These are phyloP conservation scores for Indicator indicator DNA, from an alignment of 2,113 vertebrate genomes.

Conservation along the genomic window DNA sequence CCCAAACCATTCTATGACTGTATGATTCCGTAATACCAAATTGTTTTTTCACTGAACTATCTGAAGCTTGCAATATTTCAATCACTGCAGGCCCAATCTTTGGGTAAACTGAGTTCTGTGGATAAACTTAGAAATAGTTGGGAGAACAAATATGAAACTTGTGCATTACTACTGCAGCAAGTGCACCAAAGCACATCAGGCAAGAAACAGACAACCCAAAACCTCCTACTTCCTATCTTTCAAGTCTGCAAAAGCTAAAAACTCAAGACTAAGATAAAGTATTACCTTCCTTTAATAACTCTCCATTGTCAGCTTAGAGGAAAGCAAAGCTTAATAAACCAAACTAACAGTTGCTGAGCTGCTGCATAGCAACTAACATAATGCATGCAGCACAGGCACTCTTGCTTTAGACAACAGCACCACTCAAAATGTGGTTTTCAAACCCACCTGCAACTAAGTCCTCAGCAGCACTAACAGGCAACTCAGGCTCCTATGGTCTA, in stretches of 20 bases:
- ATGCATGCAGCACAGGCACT: fast-evolving
- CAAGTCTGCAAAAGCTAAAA: neutral
- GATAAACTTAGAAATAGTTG: neutral
- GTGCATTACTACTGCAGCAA: neutral
- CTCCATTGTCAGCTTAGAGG: neutral
- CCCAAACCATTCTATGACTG: too few species aligned
- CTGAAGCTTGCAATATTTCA: neutral
- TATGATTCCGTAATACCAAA: neutral
- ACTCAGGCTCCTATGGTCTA: neutral
- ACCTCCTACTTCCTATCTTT: neutral
- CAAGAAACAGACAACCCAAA: neutral
- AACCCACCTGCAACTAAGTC: neutral
- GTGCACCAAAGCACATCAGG: neutral
- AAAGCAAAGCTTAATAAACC: neutral
- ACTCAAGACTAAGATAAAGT: neutral
- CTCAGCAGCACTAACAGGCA: neutral
- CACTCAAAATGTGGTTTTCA: neutral
- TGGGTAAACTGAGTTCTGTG: neutral
- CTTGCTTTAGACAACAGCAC: neutral
- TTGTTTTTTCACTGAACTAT: neutral
- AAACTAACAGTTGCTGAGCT: neutral
- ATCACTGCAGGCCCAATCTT: neutral
- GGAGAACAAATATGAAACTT: neutral
- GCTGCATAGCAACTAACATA: neutral
- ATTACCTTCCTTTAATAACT: neutral